Evolutionary conservation across 1,140 invertebrate genomes (phyloP), one percentile per base, ranked within the genome.

Genomic region (Zaprionus nigranus): DNA sequence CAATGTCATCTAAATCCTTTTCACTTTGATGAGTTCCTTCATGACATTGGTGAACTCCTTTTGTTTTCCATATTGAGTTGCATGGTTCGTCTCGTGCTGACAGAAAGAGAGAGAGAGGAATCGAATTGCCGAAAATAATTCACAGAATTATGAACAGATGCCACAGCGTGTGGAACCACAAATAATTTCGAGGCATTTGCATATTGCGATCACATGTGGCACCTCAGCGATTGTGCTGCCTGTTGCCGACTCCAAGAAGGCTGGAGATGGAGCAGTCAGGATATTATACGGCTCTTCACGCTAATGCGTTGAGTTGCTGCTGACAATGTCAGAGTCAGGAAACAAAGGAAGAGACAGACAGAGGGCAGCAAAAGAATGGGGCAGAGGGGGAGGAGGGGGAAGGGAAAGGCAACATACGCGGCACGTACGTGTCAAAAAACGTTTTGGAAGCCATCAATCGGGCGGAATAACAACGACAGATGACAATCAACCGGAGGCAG

Each of bases 401-500:
- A 34, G 9, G 9, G 30, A 0, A 34, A 34, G 9, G 40, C 40
- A 46, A 34, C 59, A 71, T 56, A 64, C 43, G 62, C 68, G 38
- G 66, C 64, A 78, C 78, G 77, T 77, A 69, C 74, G 63, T 80
- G 80, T 73, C 68, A 73, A 70, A 73, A 82, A 77, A 36, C 77
- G 59, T 72, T 82, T 71, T 76, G 73, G 65, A 69, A 66, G 66
- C 73, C 73, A 82, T 82, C 78, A 82, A 82, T 82, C 78, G 74
- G 65, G 20, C 34, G 78, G 49, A 38, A 70, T 28, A 74, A 56
- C 62, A 80, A 57, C 73, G 78, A 72, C 73, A 73, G 64, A 64
- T 76, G 75, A 66, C 76, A 79, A 62, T 62, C 66, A 57, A 46
- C 1, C 40, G n/a, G 40, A n/a, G n/a, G 40, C 40, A 46, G 40